phyloP scores from a whole-genome alignment of 2,888 invertebrate genomes.

The Archips crataeganus region DNA sequence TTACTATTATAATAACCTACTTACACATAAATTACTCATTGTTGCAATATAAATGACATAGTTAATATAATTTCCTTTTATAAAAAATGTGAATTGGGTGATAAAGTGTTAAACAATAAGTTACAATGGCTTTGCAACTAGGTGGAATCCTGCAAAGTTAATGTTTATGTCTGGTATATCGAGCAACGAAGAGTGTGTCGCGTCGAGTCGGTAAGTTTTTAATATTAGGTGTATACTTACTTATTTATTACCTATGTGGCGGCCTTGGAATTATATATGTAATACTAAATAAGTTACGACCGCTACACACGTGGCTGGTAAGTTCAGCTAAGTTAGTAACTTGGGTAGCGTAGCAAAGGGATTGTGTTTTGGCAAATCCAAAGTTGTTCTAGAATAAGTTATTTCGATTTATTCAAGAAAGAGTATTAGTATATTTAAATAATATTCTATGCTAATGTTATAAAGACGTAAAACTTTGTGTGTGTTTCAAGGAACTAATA shows the following conservation, averaged over 20 bases:
- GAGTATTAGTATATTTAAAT: too few species aligned
- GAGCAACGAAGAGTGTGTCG: slow-evolving; percentile 5
- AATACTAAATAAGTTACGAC: neutral
- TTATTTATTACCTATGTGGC: neutral
- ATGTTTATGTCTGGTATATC: slow-evolving; percentile 11
- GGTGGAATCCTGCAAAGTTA: neutral
- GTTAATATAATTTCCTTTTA: neutral
- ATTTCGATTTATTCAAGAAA: too few species aligned
- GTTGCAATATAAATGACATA: neutral
- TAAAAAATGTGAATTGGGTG: neutral
- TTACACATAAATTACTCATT: neutral
- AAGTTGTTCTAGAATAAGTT: too few species aligned
- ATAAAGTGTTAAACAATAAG: slow-evolving; percentile 5
- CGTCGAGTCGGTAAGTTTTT: slow-evolving; percentile 12
- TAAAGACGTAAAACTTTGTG: too few species aligned
- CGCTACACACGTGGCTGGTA: too few species aligned
- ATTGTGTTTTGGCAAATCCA: too few species aligned
- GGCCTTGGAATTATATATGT: neutral
- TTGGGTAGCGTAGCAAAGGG: too few species aligned
- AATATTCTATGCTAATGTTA: too few species aligned
- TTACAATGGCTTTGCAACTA: neutral
- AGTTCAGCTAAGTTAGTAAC: too few species aligned
- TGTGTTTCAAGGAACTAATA: too few species aligned
- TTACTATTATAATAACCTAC: neutral
- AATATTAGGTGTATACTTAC: neutral